Base-by-base conservation (phyloP, 2,888 invertebrate genomes). In the Unio pictorum region DNA sequence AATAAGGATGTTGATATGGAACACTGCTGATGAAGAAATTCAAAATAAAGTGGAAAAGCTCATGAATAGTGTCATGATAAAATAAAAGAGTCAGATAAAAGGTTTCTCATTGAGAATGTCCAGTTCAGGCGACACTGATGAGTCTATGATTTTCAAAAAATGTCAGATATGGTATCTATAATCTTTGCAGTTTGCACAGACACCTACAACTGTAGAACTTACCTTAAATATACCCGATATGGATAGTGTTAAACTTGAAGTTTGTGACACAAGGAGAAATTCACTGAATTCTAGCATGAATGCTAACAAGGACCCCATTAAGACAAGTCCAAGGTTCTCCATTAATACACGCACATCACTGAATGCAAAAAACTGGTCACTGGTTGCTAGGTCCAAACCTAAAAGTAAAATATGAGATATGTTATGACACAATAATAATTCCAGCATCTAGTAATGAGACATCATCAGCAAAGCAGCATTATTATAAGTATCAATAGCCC, bases 221-320 rank as follows among this genome's bases (percentile, higher is more conserved):
- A 97, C 98, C 94, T 99, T 99, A 88, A 98, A 95, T 88, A 99
- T 97, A 71, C 98, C 98, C 62, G 97, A 95, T 82, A 99, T 95
- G 30, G 97, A 96, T 61, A 99, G 92, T 0, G 99, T 99, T 68
- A 99, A 93, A 92, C 98, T 97, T 83, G 99, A 99, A 0, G 98
- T 98, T 90, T 95, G 94, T 0, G 95, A 94, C 71, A 99, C 94
- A 54, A 99, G 95, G 77, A 98, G 92, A 89, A 96, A 99, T 91
- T 99, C 99, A 90, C 94, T 94, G 76, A 96, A 92, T 92, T 98
- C 90, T 68, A 90, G 74, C 77, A 88, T 78, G 69, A 90, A 90
- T 3, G 90, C 90, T 28, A 90, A 72, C 23, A 83, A 60, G 7
- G 90, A 90, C 8, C 90, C 90, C 30, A 78, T 66, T 23, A 88